Base-by-base conservation (phyloP, 2,113 vertebrate species). In the Aphelocoma coerulescens region DNA sequence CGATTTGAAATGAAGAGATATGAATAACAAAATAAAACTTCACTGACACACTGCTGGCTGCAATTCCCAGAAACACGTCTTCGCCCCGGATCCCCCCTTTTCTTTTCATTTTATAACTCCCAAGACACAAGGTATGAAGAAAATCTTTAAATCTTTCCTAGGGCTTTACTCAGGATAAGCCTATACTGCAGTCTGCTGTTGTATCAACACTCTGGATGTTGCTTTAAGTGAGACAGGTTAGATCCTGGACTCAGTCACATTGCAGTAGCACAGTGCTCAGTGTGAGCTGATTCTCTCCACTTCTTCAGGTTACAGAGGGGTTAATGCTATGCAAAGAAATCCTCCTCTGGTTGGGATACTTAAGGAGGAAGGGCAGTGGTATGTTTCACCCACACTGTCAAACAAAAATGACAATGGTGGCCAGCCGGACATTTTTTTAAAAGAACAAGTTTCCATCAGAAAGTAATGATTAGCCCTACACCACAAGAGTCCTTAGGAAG, bases 11-110 rank as follows among this genome's bases (percentile, higher is more conserved):
- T 4, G 3, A 80, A 93, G 49, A 91, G 35, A 87, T 32, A 72
- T 48, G 61, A 92, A 91, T 78, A 93, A 92, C 43, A 84, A 92
- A 92, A 91, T 74, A 89, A 95, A 96, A 91, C 30, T 67, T 93
- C 9, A 2, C 55, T 89, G 83, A 87, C 39, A 95, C 76, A 82
- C 66, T 75, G 87, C 72, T 91, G 93, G 33, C 85, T 83, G 39
- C 61, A 89, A 33, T 87, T 95, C 48, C 54, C 73, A 87, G 84
- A 82, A 97, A 94, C 75, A 80, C 61, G 44, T 72, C 73, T 85
- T 82, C n/a, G 8, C 28, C 17, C 26, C 55, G 43, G 59, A 58
- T 80, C 17, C 21, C 51, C 14, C 13, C 13, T 77, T 91, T 92
- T 87, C 57, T 89, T 92, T 89, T 65, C 22, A 49, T 88, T 93